phyloP scores from a whole-genome alignment of 2,113 vertebrate species.

The Pelobates fuscus region DNA sequence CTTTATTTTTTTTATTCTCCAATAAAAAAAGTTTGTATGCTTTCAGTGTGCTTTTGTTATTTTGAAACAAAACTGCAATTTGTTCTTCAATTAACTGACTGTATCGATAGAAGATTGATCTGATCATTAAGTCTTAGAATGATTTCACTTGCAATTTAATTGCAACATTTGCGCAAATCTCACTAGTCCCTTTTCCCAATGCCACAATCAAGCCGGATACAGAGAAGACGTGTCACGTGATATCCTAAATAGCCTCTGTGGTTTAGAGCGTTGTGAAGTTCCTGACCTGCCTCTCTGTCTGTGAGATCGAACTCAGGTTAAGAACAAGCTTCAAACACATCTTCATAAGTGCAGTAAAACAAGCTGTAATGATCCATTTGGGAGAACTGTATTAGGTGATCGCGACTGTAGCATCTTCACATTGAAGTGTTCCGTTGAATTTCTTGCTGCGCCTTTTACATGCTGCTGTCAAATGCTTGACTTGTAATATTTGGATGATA shows the following conservation, averaged over 20 bases:
- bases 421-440: too few species aligned
- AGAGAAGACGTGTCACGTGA: conserved; percentile 22
- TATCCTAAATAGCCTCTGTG: conserved; percentile 39
- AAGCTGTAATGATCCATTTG: conserved; percentile 11
- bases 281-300: not conserved
- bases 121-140: not conserved
- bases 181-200: conserved; percentile 2
- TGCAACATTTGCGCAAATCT: conserved; percentile 14
- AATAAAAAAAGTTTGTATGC: too few species aligned
- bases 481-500: too few species aligned
- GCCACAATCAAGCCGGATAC: conserved; percentile 39
- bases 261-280: conserved; percentile 39
- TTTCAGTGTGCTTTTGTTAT: too few species aligned
- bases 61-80: too few species aligned
- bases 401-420: not conserved
- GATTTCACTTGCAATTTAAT: conserved; percentile 7
- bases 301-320: not conserved
- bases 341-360: conserved; percentile 7
- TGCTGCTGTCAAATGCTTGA: too few species aligned
- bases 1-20: too few species aligned
- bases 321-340: conserved; percentile 3
- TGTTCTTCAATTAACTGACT: too few species aligned
- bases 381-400: conserved; percentile 7
- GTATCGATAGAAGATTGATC: not conserved
- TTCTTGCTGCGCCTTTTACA: too few species aligned